phyloP scores from a whole-genome alignment of 2,888 invertebrate species.

The Fragum sueziense region DNA sequence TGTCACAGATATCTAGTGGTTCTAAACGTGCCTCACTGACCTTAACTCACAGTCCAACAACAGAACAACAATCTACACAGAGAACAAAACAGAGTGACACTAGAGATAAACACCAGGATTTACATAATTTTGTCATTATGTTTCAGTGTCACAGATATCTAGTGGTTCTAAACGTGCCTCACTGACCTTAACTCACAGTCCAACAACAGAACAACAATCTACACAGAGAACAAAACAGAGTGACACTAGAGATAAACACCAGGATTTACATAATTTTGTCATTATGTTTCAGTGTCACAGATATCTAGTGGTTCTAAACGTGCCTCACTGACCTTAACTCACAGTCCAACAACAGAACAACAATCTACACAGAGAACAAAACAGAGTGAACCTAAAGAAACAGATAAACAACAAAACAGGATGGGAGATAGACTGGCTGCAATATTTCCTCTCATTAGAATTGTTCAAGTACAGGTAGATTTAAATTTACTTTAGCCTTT shows the following conservation, averaged over 20 bases:
- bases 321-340: constrained; percentile 49
- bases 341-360: constrained; percentile 42
- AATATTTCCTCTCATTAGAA: constrained; percentile 73
- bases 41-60: constrained; percentile 46
- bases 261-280: not conserved
- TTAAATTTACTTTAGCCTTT: no score
- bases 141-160: constrained; percentile 56
- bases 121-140: not conserved
- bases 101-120: no score
- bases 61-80: constrained; percentile 39
- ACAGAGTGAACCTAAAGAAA: not conserved
- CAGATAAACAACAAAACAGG: constrained; percentile 27
- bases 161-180: constrained; percentile 59
- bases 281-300: constrained; percentile 49
- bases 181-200: constrained; percentile 49
- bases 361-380: constrained; percentile 42
- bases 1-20: constrained; percentile 59
- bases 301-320: constrained; percentile 60
- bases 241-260: not conserved
- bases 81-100: constrained; percentile 27
- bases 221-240: constrained; percentile 35
- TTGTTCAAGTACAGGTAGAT: constrained; percentile 77
- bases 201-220: constrained; percentile 41
- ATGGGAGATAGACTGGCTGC: constrained; percentile 59
- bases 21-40: constrained; percentile 54